These are phyloP conservation scores for Alviniconcha strummeri DNA, from an alignment of 2,888 invertebrate genomes.

Conservation along the genomic window DNA sequence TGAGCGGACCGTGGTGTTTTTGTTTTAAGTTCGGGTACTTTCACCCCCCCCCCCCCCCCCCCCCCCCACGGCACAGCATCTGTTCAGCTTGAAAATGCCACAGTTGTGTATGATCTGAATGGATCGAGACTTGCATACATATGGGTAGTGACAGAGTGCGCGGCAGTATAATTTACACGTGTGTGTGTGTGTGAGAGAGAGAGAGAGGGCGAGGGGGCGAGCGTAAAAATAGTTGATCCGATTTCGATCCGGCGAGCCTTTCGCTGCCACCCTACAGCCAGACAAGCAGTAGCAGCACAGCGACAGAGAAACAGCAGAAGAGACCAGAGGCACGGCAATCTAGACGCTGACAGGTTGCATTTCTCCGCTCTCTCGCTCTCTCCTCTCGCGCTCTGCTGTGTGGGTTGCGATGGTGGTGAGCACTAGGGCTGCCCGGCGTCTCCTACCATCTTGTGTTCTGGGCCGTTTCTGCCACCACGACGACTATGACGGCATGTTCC, in stretches of 20 bases:
- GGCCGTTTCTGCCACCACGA: background rate
- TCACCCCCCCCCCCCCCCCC: too few species aligned
- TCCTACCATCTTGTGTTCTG: background rate
- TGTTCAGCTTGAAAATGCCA: too few species aligned
- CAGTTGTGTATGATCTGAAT: too few species aligned
- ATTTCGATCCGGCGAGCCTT: background rate
- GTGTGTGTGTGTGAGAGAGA: background rate
- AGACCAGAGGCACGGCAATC: background rate
- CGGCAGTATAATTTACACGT: background rate
- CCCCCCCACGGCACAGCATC: too few species aligned
- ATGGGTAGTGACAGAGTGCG: background rate
- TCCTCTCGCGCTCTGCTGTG: too few species aligned
- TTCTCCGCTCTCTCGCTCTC: too few species aligned
- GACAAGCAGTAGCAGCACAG: background rate
- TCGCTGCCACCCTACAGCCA: background rate
- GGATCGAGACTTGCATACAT: background rate
- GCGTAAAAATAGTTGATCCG: background rate
- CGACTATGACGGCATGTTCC: constrained; percentile 30
- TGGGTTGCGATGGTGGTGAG: background rate
- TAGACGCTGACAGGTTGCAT: background rate
- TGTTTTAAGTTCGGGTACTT: background rate
- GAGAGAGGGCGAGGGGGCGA: background rate
- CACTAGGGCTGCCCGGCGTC: background rate
- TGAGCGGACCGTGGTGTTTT: background rate
- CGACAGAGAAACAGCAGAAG: background rate